Conservation (phyloP, 2,113 vertebrate genomes). For the Gavia stellata region DNA sequence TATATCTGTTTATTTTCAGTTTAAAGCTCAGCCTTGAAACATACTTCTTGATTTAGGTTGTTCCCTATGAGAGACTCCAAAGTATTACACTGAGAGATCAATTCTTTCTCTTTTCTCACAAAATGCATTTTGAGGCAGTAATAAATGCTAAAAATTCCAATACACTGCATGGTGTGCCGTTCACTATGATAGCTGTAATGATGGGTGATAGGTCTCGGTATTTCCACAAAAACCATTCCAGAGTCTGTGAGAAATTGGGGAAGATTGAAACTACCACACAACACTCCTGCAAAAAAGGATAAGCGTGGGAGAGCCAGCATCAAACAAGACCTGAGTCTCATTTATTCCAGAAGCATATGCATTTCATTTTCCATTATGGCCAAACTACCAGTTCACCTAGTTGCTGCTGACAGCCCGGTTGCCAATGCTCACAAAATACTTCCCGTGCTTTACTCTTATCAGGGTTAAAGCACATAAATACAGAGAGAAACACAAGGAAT, state of each 20-base stretch:
- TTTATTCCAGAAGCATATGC: background rate
- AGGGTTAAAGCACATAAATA: background rate
- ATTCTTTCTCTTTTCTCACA: background rate
- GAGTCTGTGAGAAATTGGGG: fast-evolving
- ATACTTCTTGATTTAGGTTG: conserved; percentile 16
- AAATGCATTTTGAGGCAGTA: background rate
- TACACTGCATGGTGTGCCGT: background rate
- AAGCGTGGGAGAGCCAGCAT: background rate
- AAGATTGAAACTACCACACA: background rate
- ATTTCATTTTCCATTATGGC: background rate
- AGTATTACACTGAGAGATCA: background rate
- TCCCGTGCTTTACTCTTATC: background rate
- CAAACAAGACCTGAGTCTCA: background rate
- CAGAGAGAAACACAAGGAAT: background rate
- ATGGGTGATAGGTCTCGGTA: background rate
- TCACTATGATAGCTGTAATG: background rate
- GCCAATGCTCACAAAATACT: background rate
- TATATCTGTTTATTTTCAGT: background rate
- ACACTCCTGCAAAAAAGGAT: background rate
- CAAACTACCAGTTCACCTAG: background rate
- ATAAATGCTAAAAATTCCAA: background rate
- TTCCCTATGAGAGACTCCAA: background rate
- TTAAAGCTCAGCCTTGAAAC: background rate
- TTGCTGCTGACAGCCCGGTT: background rate
- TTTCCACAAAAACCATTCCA: conserved; percentile 5